Percentiles rank a stretch among this genome's conserved stretches.
Conservation (phyloP, 1,140 invertebrate genomes). For the Drosophila sulfurigaster region DNA sequence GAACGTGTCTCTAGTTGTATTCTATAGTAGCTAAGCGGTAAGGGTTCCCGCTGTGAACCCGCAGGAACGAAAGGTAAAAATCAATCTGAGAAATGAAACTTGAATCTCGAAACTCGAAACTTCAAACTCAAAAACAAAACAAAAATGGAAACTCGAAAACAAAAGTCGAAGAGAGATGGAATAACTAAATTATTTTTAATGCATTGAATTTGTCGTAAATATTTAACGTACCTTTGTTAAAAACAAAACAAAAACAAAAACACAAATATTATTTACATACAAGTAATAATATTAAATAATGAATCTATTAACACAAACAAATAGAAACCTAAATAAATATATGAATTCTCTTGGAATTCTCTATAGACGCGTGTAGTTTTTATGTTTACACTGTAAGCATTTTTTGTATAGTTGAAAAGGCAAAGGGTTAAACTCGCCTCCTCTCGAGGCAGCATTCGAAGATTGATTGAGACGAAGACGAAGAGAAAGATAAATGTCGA, state of each 20-base stretch:
- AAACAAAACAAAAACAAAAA: conserved; percentile 68
- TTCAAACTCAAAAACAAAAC: conserved; percentile 10
- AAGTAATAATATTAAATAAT: conserved; percentile 31
- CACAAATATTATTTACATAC: conserved; percentile 22
- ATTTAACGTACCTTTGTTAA: conserved; percentile 84
- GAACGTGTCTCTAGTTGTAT: conserved; percentile 77
- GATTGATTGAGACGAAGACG: background rate
- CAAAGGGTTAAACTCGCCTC: conserved; percentile 34
- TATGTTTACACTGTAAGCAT: conserved; percentile 74
- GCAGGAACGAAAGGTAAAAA: conserved; percentile 56
- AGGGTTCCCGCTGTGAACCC: conserved; percentile 44
- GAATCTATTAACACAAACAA: conserved; percentile 69
- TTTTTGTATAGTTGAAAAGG: conserved; percentile 76
- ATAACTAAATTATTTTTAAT: conserved; percentile 80
- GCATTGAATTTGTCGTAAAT: conserved; percentile 83
- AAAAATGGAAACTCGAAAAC: conserved; percentile 17
- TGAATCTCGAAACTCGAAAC: conserved; percentile 28
- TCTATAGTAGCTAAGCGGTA: conserved; percentile 74
- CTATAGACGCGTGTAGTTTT: conserved; percentile 65
- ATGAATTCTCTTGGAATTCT: conserved; percentile 48
- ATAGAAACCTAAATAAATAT: conserved; percentile 42
- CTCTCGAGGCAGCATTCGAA: conserved; percentile 3
- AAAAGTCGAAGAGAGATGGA: conserved; percentile 15
- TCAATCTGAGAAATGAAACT: conserved; percentile 31
- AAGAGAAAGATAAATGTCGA: conserved; percentile 7